Conservation (phyloP, 2,797 vertebrate genomes). For the Centroberyx gerrardi region DNA sequence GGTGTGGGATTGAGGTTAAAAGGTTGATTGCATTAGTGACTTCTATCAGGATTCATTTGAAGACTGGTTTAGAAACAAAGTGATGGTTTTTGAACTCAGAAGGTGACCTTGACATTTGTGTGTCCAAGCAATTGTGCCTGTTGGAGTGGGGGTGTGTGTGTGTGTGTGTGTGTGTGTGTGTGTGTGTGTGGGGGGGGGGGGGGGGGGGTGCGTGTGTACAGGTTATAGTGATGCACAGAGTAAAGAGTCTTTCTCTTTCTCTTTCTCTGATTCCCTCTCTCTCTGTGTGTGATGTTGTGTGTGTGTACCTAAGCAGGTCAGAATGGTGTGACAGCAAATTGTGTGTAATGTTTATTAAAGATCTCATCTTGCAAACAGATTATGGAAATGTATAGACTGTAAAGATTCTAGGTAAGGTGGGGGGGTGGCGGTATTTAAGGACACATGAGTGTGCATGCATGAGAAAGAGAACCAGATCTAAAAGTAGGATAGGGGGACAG, state of each 20-base stretch:
- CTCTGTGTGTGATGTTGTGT: neutral
- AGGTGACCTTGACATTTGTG: slow-evolving; percentile 71
- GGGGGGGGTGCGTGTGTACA: neutral
- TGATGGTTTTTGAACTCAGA: slow-evolving; percentile 76
- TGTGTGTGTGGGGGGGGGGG: no score
- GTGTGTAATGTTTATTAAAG: neutral
- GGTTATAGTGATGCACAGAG: no score
- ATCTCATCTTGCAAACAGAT: slow-evolving; percentile 28
- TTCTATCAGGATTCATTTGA: slow-evolving; percentile 81
- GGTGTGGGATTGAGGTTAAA: slow-evolving; percentile 72
- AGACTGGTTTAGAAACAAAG: slow-evolving; percentile 73
- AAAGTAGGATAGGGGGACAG: slow-evolving; percentile 23
- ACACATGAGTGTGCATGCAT: neutral
- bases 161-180: slow-evolving; percentile 8
- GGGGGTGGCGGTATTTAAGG: slow-evolving; percentile 2
- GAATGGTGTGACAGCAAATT: neutral
- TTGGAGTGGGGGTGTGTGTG: slow-evolving; percentile 19
- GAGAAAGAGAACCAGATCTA: neutral
- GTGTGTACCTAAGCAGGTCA: neutral
- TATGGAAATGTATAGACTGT: slow-evolving; percentile 14
- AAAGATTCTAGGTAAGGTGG: neutral
- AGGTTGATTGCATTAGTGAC: slow-evolving; percentile 81
- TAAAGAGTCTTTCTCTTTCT: no score
- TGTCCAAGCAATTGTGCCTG: slow-evolving; percentile 58
- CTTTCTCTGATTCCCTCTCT: no score